Percentiles rank a stretch among this genome's conserved stretches.
These are phyloP conservation scores for Lerista edwardsae DNA, from an alignment of 2,797 vertebrate genomes.

Conservation along the genomic window DNA sequence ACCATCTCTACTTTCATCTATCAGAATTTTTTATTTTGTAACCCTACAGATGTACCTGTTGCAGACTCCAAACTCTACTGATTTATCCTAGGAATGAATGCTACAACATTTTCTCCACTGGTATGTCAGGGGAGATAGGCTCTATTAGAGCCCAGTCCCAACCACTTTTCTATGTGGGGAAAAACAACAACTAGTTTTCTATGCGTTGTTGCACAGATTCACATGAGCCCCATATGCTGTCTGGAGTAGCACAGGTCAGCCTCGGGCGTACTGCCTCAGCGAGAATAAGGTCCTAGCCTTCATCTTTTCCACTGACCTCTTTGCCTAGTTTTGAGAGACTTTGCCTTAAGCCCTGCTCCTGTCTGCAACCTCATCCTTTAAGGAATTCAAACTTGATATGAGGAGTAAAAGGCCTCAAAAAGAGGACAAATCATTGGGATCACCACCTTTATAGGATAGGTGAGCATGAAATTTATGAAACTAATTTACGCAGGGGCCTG, in stretches of 20 bases:
- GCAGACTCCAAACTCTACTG: not conserved
- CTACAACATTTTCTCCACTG: not conserved
- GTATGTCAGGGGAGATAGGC: not conserved
- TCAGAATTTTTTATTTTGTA: not conserved
- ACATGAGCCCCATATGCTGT: not conserved
- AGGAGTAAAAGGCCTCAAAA: too few species aligned
- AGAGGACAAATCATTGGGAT: not conserved
- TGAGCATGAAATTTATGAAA: not conserved
- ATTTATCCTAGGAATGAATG: not conserved
- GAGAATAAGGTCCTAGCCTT: not conserved
- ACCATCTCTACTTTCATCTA: not conserved
- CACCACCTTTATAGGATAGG: not conserved
- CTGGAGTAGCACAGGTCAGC: not conserved
- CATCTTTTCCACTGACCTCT: not conserved
- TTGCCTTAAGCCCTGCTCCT: not conserved
- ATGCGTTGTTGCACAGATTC: not conserved
- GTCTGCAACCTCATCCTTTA: not conserved
- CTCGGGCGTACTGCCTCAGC: not conserved
- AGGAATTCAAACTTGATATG: not conserved
- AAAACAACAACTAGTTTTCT: not conserved
- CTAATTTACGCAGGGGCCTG: not conserved
- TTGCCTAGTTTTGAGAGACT: not conserved
- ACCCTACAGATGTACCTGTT: not conserved
- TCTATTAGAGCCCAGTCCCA: not conserved
- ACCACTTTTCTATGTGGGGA: too few species aligned